Percentiles rank a stretch among this genome's conserved stretches.
Conservation (phyloP, 2,888 invertebrate species). For the Penaeus monodon region DNA sequence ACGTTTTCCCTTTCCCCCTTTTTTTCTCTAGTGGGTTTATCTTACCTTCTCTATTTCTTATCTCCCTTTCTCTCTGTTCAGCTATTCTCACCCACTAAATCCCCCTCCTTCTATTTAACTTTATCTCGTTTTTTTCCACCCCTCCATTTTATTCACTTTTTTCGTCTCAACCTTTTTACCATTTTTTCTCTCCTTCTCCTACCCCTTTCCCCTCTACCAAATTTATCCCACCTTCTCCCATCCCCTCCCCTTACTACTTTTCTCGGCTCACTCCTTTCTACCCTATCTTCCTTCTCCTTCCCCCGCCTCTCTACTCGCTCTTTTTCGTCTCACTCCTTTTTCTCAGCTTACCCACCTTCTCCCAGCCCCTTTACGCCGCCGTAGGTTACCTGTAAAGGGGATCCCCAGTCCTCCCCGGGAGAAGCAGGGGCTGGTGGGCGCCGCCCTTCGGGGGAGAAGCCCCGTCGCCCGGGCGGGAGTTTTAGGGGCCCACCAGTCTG, state of each 20-base stretch:
- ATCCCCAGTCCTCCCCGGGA: conserved; percentile 23
- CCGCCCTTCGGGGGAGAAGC: conserved; percentile 70
- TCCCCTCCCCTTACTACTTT: not conserved
- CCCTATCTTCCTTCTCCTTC: too few species aligned
- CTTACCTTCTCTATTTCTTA: too few species aligned
- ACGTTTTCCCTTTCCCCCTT: too few species aligned
- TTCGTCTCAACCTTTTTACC: too few species aligned
- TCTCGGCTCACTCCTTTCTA: not conserved
- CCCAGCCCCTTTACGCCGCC: not conserved
- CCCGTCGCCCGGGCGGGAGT: conserved; percentile 68
- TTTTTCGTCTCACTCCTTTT: too few species aligned
- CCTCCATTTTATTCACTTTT: not conserved
- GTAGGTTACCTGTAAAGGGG: conserved; percentile 25
- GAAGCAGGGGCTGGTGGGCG: conserved; percentile 68
- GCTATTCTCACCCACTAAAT: too few species aligned
- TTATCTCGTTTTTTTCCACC: not conserved
- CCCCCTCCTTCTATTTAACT: too few species aligned
- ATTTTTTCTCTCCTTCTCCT: not conserved
- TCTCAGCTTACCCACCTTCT: not conserved
- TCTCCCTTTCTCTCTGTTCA: too few species aligned
- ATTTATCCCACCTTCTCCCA: not conserved
- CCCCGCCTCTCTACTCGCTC: too few species aligned
- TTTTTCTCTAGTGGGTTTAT: too few species aligned
- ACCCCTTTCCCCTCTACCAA: not conserved
- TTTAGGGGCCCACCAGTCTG: conserved; percentile 66